These are phyloP conservation scores for Rissa tridactyla DNA, from an alignment of 2,113 vertebrate genomes.

Conservation along the genomic window DNA sequence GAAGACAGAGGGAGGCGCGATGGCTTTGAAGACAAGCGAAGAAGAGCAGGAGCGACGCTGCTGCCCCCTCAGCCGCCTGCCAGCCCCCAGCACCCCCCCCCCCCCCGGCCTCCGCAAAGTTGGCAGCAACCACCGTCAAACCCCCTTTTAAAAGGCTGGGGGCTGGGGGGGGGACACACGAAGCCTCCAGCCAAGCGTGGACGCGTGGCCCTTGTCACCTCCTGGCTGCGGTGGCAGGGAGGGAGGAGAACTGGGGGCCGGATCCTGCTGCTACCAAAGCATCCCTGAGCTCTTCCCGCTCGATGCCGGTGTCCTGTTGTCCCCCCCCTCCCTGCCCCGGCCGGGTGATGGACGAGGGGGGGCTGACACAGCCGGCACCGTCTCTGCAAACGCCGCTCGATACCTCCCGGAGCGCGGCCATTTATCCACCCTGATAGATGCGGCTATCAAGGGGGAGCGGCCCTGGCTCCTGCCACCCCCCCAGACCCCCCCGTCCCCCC, in stretches of 20 bases:
- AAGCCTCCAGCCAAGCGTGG: neutral
- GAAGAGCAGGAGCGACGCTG: neutral
- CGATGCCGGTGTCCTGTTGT: neutral
- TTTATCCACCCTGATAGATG: conserved; percentile 26
- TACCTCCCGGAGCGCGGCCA: neutral
- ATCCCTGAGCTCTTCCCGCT: neutral
- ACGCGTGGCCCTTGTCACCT: rapidly evolving
- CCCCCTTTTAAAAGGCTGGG: rapidly evolving
- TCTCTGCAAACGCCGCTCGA: neutral
- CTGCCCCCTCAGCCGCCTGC: neutral
- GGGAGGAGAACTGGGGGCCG: neutral
- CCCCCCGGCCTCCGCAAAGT: rapidly evolving
- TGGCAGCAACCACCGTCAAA: neutral
- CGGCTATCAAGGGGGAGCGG: neutral
- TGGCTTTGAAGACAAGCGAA: neutral
- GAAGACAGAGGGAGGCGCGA: neutral
- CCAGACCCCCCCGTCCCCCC: neutral
- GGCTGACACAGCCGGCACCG: neutral
- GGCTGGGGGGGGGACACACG: neutral
- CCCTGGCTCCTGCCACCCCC: neutral
- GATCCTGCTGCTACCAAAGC: neutral
- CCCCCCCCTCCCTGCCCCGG: neutral
- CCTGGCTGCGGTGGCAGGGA: rapidly evolving
- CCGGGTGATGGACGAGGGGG: neutral
- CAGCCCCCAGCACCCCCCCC: neutral